phyloP scores from a whole-genome alignment of 2,888 invertebrate species.

The Nemoura dubitans region DNA sequence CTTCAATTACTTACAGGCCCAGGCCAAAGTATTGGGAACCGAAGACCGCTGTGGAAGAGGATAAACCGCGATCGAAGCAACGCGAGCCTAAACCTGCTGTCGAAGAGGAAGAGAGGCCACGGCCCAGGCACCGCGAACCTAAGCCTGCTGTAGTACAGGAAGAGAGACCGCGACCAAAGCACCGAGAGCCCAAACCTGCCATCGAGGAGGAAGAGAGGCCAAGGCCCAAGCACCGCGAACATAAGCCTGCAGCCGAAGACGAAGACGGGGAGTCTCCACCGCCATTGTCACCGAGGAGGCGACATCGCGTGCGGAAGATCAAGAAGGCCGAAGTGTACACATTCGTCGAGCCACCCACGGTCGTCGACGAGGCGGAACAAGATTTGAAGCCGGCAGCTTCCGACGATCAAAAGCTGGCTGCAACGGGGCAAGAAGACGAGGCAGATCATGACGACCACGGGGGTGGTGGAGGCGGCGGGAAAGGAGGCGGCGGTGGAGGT shows the following conservation, averaged over 20 bases:
- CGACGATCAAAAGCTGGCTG: slow-evolving; percentile 25
- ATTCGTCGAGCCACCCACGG: not conserved
- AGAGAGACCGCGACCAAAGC: not conserved
- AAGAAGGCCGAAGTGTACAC: slow-evolving; percentile 9
- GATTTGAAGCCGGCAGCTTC: slow-evolving; percentile 13
- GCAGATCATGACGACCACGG: slow-evolving; percentile 9
- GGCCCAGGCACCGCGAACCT: not conserved
- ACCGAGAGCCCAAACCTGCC: not conserved
- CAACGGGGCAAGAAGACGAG: slow-evolving; percentile 9
- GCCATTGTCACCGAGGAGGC: not conserved
- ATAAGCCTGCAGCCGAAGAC: not conserved
- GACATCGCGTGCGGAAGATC: not conserved
- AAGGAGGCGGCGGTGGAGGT: slow-evolving; percentile 20
- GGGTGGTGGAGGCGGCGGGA: slow-evolving; percentile 15
- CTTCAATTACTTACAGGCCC: not conserved
- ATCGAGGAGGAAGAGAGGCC: not conserved
- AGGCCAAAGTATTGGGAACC: not conserved
- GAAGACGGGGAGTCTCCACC: not conserved
- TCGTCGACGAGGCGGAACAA: not conserved
- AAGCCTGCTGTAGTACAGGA: too few relatives aligned
- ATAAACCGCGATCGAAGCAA: not conserved
- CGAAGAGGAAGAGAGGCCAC: not conserved
- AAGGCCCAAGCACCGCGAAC: not conserved
- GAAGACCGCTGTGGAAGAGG: not conserved
- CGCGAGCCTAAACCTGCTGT: not conserved